Evolutionary conservation across 23 tunicate genomes (phyloP).

Genomic region (Clavelina lepadiformis): DNA sequence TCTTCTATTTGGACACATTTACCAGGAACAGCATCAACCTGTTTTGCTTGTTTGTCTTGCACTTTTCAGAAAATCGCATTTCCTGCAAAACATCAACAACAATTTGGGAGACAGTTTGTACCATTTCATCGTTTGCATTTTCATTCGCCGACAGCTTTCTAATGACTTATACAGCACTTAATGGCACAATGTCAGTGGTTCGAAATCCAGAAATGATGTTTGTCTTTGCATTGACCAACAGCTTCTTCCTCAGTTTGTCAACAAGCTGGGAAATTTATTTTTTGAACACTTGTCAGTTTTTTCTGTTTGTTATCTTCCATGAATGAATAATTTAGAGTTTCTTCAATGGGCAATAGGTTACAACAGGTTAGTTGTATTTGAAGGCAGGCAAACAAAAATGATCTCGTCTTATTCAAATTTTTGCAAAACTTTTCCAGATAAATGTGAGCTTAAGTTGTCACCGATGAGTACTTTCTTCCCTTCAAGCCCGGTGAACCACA

Average conservation of each 20-base stretch:
- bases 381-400: conserved; percentile 2
- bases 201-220: neutral
- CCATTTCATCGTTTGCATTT: too few relatives aligned
- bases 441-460: neutral
- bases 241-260: neutral
- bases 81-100: too few relatives aligned
- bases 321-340: neutral
- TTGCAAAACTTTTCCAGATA: neutral
- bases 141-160: too few relatives aligned
- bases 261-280: neutral
- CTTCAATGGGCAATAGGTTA: neutral
- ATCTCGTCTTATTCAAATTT: neutral
- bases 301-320: neutral
- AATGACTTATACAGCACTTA: too few relatives aligned
- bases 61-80: too few relatives aligned
- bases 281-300: neutral
- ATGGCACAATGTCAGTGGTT: conserved; percentile 1
- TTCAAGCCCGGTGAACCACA: neutral
- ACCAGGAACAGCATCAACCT: too few relatives aligned
- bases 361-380: conserved; percentile 1
- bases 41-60: too few relatives aligned
- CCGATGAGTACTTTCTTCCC: neutral
- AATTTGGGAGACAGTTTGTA: too few relatives aligned
- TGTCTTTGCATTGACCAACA: neutral
- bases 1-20: too few relatives aligned